Percentiles rank a stretch among this genome's conserved stretches.
Evolutionary conservation across 2,113 vertebrate genomes (phyloP).

Genomic region (Chaetorhynchus papuensis): DNA sequence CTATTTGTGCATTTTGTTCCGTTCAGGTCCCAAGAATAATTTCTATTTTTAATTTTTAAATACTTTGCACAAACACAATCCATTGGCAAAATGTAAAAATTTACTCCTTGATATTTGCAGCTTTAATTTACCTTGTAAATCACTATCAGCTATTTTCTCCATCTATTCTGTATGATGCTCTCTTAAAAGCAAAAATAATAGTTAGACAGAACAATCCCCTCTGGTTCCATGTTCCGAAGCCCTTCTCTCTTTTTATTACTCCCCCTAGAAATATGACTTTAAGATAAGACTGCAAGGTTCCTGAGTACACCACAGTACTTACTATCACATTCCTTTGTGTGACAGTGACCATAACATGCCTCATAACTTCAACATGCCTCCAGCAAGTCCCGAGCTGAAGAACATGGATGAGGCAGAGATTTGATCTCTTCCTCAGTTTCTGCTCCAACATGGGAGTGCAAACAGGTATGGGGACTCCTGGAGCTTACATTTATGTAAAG

Average conservation of each 20-base stretch:
- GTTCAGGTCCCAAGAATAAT: not conserved
- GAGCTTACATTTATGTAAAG: not conserved
- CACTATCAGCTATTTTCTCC: not conserved
- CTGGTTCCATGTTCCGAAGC: fast-evolving
- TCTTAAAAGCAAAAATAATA: not conserved
- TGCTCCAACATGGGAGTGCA: not conserved
- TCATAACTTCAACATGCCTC: not conserved
- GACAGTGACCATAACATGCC: not conserved
- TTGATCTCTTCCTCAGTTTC: not conserved
- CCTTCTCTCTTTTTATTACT: not conserved
- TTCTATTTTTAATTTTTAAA: not conserved
- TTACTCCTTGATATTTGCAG: not conserved
- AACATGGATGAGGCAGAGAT: not conserved
- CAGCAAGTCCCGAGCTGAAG: not conserved
- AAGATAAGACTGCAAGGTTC: not conserved
- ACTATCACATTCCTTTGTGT: not conserved
- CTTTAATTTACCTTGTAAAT: not conserved
- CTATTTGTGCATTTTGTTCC: not conserved
- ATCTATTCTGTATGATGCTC: not conserved
- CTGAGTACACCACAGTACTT: not conserved
- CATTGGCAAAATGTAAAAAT: not conserved
- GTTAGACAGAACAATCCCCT: not conserved
- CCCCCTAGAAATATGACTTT: not conserved
- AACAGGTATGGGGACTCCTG: not conserved
- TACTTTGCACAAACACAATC: not conserved